These are phyloP conservation scores for Chirona hameri DNA, from an alignment of 2,888 invertebrate species.

Conservation along the genomic window DNA sequence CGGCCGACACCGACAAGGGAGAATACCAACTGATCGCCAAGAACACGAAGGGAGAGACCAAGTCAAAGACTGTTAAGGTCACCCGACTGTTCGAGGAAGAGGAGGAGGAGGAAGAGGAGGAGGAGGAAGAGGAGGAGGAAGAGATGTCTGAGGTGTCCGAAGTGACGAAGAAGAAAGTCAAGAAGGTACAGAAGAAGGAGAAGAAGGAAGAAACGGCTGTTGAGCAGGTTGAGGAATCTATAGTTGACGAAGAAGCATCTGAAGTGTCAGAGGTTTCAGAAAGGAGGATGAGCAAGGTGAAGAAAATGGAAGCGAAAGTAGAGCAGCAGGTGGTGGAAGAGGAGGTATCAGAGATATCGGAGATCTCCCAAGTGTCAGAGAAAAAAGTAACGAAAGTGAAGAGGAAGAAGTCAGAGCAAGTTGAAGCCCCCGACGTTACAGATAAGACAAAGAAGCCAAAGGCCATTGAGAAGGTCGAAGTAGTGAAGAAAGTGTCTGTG, in stretches of 20 bases:
- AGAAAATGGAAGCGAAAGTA: slow-evolving; percentile 28
- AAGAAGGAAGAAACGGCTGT: slow-evolving; percentile 36
- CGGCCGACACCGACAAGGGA: slow-evolving; percentile 76
- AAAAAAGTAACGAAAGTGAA: slow-evolving; percentile 32
- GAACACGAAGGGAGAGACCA: slow-evolving; percentile 89
- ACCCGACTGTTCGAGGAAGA: slow-evolving; percentile 77
- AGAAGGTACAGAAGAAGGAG: slow-evolving; percentile 35
- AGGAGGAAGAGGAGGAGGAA: slow-evolving; percentile 36
- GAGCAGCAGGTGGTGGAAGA: slow-evolving; percentile 38
- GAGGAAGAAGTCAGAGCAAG: slow-evolving; percentile 33
- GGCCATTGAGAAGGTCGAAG: slow-evolving; percentile 30
- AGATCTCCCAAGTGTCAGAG: slow-evolving; percentile 31
- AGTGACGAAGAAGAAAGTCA: slow-evolving; percentile 31
- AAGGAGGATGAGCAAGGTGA: too few relatives aligned
- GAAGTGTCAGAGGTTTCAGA: background rate
- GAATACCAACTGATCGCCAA: slow-evolving; percentile 84
- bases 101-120: slow-evolving; percentile 50
- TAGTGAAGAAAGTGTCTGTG: background rate
- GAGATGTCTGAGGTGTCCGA: slow-evolving; percentile 36
- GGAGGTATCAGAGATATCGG: slow-evolving; percentile 36
- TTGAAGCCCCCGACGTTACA: background rate
- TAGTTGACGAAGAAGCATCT: slow-evolving; percentile 26
- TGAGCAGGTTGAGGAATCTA: background rate
- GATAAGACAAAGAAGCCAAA: background rate
- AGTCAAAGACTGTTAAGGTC: slow-evolving; percentile 81